Conservation (phyloP, 2,113 vertebrate genomes). For the Ptilorrhoa leucosticta region DNA sequence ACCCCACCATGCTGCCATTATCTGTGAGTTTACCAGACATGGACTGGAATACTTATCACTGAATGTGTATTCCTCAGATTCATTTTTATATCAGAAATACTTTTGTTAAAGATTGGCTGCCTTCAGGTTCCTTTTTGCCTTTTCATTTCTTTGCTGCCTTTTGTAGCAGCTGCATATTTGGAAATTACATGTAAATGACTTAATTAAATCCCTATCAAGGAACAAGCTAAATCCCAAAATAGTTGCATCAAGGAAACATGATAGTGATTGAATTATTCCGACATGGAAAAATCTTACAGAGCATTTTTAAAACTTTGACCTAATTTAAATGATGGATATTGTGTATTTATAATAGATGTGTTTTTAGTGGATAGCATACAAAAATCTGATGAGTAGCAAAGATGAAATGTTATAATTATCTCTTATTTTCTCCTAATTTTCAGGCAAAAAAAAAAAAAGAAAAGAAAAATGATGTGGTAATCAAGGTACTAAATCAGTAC, state of each 20-base stretch:
- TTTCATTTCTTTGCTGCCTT: neutral
- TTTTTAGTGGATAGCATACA: neutral
- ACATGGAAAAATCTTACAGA: constrained; percentile 9
- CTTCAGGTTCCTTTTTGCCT: neutral
- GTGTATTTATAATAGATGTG: neutral
- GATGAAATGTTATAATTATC: neutral
- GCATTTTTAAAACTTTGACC: constrained; percentile 23
- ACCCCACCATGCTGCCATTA: constrained; percentile 79
- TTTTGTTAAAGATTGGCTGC: neutral
- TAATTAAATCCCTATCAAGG: constrained; percentile 55
- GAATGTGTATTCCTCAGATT: constrained; percentile 11
- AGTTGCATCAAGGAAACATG: constrained; percentile 22
- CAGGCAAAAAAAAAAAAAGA: neutral
- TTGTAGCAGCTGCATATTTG: neutral
- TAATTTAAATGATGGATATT: neutral
- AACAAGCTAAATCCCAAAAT: constrained; percentile 47
- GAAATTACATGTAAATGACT: constrained; percentile 55
- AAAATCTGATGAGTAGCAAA: neutral
- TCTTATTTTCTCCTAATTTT: neutral
- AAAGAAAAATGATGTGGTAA: neutral
- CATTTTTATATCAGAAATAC: constrained; percentile 6
- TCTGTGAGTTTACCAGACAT: constrained; percentile 80
- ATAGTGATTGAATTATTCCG: constrained; percentile 24
- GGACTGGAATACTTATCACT: constrained; percentile 84
- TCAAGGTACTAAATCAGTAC: neutral